Evolutionary conservation across 2,888 invertebrate genomes (phyloP), one percentile per base, ranked within the genome.

Genomic region (Drosophila engyochracea): DNA sequence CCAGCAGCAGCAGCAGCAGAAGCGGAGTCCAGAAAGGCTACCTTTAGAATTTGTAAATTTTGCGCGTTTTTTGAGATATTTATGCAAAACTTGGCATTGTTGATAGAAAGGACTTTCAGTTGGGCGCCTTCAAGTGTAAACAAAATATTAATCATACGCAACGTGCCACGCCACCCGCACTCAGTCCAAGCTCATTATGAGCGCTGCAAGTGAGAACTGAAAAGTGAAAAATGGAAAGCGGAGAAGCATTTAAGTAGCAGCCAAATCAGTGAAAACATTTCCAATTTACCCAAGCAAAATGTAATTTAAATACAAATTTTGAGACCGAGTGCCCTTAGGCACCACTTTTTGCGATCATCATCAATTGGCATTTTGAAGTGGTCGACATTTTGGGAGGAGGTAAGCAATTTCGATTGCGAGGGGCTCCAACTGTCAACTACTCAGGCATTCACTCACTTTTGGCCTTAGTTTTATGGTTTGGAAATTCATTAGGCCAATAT

Each of bases 111-210:
- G 39, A 58, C 51, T 58, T 41, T 35, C 52, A 37, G 39, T n/a
- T 62, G 31, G 51, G 28, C 58, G 78, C 53, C 61, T 47, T 79
- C 51, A 76, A 71, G 76, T 74, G 76, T 81, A 62, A 83, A 63
- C 82, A 77, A 81, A 85, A 81, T 83, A 88, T 88, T 85, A 85
- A 85, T 87, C 85, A 85, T 83, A 85, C 85, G 88, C 88, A 80
- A 39, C 57, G 73, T 70, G 76, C 57, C 57, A 57, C 44, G 62
- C 75, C 66, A 39, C 62, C 68, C 65, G 30, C 65, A 68, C 66
- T 63, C 64, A 59, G 41, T 22, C 62, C 33, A 37, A 67, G 65
- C 70, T 72, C 76, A 79, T 76, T 76, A 64, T 30, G 51, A 57
- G 47, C 39, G 60, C 51, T 33, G 52, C 31, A 55, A 73, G 58